A percentile compares a stretch with the other conserved stretches of the same genome.
phyloP scores from a whole-genome alignment of 2,888 invertebrate species.

The Drosophila sordidapex region DNA sequence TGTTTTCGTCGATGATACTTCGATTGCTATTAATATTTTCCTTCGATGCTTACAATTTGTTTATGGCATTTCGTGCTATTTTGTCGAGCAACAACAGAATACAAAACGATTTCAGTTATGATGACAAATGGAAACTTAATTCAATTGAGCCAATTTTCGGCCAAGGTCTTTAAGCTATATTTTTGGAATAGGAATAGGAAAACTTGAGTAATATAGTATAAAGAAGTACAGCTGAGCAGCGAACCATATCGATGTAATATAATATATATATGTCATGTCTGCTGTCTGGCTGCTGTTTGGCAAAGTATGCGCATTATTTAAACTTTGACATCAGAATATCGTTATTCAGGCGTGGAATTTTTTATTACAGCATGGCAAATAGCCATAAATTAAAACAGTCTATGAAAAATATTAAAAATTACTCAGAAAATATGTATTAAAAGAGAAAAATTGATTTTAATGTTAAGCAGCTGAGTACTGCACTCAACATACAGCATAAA shows the following conservation, averaged over 20 bases:
- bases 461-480: background rate
- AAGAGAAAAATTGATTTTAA: background rate
- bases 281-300: slow-evolving; percentile 8
- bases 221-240: slow-evolving; percentile 4
- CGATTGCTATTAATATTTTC: slow-evolving; percentile 59
- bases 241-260: slow-evolving; percentile 28
- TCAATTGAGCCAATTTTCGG: slow-evolving; percentile 57
- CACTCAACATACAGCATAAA: background rate
- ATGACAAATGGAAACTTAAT: slow-evolving; percentile 70
- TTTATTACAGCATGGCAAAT: slow-evolving; percentile 51
- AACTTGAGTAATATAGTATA: slow-evolving; percentile 23
- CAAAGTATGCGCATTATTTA: slow-evolving; percentile 14
- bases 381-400: slow-evolving; percentile 46
- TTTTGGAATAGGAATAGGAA: slow-evolving; percentile 18
- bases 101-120: slow-evolving; percentile 15
- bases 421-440: background rate
- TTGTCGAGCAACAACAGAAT: slow-evolving; percentile 19
- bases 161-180: slow-evolving; percentile 39
- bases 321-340: slow-evolving; percentile 33
- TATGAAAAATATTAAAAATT: slow-evolving; percentile 33
- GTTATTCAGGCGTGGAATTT: slow-evolving; percentile 56
- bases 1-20: slow-evolving; percentile 58
- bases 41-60: slow-evolving; percentile 50
- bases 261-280: slow-evolving; percentile 47
- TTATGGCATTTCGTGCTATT: slow-evolving; percentile 55